Conservation (phyloP, 2,113 vertebrate species). For the Brienomyrus longianalis region DNA sequence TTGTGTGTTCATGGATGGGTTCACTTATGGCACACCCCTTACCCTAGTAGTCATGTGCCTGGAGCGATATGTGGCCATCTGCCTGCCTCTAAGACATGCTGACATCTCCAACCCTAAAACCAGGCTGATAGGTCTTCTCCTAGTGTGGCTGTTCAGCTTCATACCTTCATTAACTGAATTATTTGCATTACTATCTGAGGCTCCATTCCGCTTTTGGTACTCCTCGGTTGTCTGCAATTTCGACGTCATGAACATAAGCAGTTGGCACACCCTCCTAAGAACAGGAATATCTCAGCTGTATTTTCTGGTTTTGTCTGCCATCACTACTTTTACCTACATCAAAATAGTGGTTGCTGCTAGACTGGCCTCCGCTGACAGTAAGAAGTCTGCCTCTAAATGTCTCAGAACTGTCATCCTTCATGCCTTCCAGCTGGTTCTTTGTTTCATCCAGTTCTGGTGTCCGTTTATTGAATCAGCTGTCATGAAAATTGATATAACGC, state of each 20-base stretch:
- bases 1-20: neutral
- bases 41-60: constrained; percentile 37
- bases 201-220: neutral
- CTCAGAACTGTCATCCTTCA: constrained; percentile 48
- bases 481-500: neutral
- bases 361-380: constrained; percentile 34
- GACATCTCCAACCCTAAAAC: constrained; percentile 33
- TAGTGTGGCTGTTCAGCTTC: constrained; percentile 36
- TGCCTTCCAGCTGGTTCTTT: constrained; percentile 46
- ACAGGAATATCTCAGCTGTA: constrained; percentile 29
- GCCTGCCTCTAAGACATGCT: constrained; percentile 40
- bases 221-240: neutral
- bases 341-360: constrained; percentile 43
- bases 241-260: constrained; percentile 16
- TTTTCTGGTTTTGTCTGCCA: constrained; percentile 42
- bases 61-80: constrained; percentile 50
- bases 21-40: neutral
- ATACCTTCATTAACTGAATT: constrained; percentile 15
- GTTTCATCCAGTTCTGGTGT: constrained; percentile 42
- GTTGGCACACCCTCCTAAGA: constrained; percentile 40
- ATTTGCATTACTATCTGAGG: constrained; percentile 6
- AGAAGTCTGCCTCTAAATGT: constrained; percentile 38
- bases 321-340: constrained; percentile 39
- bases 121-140: constrained; percentile 22
- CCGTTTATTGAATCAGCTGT: constrained; percentile 38